phyloP scores from a whole-genome alignment of 2,113 vertebrate species.

The Cisticola juncidis region DNA sequence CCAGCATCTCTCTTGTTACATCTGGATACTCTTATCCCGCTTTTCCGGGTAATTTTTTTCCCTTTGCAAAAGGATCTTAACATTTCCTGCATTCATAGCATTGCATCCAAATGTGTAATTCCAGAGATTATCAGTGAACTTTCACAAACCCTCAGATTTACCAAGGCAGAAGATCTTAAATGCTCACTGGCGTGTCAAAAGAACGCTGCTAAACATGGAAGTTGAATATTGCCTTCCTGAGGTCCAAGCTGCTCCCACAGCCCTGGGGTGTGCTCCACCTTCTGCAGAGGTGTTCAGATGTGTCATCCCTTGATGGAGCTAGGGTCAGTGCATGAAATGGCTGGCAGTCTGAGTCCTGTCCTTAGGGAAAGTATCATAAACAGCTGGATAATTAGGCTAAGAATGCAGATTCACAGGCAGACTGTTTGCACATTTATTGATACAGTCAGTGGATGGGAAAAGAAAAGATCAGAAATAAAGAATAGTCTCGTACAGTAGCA shows the following conservation, averaged over 20 bases:
- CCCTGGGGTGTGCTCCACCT: not conserved
- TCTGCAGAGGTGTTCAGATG: not conserved
- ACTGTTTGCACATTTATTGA: not conserved
- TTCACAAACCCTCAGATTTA: not conserved
- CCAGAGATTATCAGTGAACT: not conserved
- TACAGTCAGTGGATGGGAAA: not conserved
- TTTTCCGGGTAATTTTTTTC: not conserved
- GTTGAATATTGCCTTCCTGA: not conserved
- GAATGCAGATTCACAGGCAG: not conserved
- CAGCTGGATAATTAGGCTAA: not conserved
- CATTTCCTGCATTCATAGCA: not conserved
- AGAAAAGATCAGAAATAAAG: not conserved
- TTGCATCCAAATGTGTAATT: not conserved
- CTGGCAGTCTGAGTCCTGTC: not conserved
- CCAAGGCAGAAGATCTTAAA: not conserved
- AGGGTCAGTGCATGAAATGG: not conserved
- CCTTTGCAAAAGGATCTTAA: not conserved
- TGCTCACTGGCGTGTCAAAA: not conserved
- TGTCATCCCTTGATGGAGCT: not conserved
- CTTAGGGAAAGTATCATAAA: not conserved
- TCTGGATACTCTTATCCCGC: not conserved
- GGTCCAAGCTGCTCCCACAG: not conserved
- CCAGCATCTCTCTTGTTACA: not conserved
- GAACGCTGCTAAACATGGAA: not conserved
- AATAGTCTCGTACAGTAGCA: not conserved